Evolutionary conservation across 1,140 invertebrate species (phyloP), one percentile per base, ranked within the genome.

Genomic region (Bilobella aurantiaca): DNA sequence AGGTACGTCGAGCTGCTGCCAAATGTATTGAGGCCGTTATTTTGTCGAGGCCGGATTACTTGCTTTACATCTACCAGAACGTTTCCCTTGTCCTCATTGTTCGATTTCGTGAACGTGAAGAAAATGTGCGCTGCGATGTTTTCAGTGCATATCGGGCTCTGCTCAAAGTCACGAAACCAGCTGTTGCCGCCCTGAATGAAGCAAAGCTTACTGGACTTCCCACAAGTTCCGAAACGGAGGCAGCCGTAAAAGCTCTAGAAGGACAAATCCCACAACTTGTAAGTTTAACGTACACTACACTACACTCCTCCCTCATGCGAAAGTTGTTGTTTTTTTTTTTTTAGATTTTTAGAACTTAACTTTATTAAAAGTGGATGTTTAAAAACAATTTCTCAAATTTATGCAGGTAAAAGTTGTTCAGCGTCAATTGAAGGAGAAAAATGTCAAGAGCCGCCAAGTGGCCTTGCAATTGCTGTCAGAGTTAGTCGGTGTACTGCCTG

Each of bases 101-200:
- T 0, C 82, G 95, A 75, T 97, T 97, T 75, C 68, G 76, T 87
- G 96, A 99, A 78, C 83, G 96, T 46, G 96, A 99, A 80, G 96
- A 99, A 79, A 98, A 96, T 78, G 96, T 99, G 0, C 97, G 97
- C 77, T 93, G 91, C 49, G 96, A 99, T 75, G 95, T 99, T 57
- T 93, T 98, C 75, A 91, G 94, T 74, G 93, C 93, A 0, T 98
- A 96, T 75, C 90, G 96, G 61, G 90, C 93, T 0, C 77, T 99
- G n/a, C 76, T 98, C 59, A 83, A 87, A 69, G 93, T 95, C 77
- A 96, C 93, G 0, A 85, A 86, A 66, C 85, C 89, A 0, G 82
- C 86, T 29, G 80, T 84, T 2, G 81, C 81, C 31, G 77, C 84
- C 12, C 64, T 76, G 61, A 81, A 68, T 42, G 71, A 73, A 58